Evolutionary conservation across 2,797 vertebrate genomes (phyloP), one percentile per base, ranked within the genome.

Genomic region (Pteronotus mesoamericanus): DNA sequence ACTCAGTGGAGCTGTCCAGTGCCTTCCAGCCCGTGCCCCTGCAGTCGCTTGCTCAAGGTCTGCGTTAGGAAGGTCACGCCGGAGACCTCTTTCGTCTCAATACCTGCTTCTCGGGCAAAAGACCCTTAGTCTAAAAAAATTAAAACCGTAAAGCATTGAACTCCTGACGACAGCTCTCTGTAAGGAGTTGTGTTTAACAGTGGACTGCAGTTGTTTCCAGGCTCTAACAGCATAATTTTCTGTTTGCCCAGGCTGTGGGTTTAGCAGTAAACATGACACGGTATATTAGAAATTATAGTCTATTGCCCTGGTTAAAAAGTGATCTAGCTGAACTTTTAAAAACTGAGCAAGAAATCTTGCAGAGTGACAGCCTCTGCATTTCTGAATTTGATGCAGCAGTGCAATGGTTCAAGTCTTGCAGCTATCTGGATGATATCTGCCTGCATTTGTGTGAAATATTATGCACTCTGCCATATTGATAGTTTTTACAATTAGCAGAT

Each of bases 401-500:
- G 72, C 72, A 68, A 8, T 42, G 85, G 91, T 92, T 71, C 93
- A 85, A 68, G 83, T 89, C 3, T 85, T 96, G 83, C 84, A 92
- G 93, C 91, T 91, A 37, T 79, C 95, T 86, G 91, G 93, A n/a
- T 92, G 9, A 46, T 39, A 46, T 34, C 79, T 80, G 3, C 78
- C 94, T 72, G 83, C 92, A 96, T 88, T 66, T 92, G 93, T 91
- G 95, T 61, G 94, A 89, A 92, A 71, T 97, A 96, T 93, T 97
- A 94, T 97, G 72, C 48, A 21, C 86, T 95, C 97, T 97, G 97
- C 97, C 97, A 97, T 97, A 80, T 94, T 97, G 97, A 96, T 94
- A 89, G n/a, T 74, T 34, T 86, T 94, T 96, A 92, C 94, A 95
- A 86, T 96, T 88, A 95, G 91, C 93, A 96, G 86, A 94, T 95